These are phyloP conservation scores for Dendrolimus kikuchii DNA, from an alignment of 1,140 invertebrate genomes.

Conservation along the genomic window DNA sequence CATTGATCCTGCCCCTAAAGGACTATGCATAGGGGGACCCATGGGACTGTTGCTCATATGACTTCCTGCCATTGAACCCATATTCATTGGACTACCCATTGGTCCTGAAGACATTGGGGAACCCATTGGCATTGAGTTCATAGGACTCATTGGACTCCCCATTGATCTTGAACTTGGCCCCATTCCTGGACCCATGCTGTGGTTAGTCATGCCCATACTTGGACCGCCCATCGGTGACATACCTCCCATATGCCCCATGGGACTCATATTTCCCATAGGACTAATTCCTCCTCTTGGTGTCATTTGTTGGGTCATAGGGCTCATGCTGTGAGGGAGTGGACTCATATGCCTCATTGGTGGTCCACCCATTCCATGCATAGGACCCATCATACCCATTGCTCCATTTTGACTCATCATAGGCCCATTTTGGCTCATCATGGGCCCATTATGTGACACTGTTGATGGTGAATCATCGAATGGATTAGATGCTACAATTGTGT, in stretches of 20 bases:
- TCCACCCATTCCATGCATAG: slow-evolving; percentile 78
- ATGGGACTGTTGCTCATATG: slow-evolving; percentile 78
- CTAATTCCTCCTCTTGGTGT: slow-evolving; percentile 76
- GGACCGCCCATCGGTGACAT: slow-evolving; percentile 72
- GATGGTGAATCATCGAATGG: slow-evolving; percentile 94
- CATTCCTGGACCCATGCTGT: slow-evolving; percentile 71
- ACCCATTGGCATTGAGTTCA: slow-evolving; percentile 82
- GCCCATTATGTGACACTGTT: slow-evolving; percentile 74
- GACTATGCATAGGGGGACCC: slow-evolving; percentile 74
- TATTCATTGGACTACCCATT: slow-evolving; percentile 82
- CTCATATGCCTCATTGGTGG: slow-evolving; percentile 81
- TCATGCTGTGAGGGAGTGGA: slow-evolving; percentile 77
- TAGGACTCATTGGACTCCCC: slow-evolving; percentile 78
- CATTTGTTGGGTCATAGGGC: slow-evolving; percentile 79
- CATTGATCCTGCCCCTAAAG: slow-evolving; percentile 64
- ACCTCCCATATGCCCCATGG: slow-evolving; percentile 72
- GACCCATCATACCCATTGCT: slow-evolving; percentile 74
- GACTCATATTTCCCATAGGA: slow-evolving; percentile 80
- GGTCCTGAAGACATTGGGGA: slow-evolving; percentile 80
- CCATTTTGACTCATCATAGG: slow-evolving; percentile 73
- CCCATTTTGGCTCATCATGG: slow-evolving; percentile 76
- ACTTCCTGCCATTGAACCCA: slow-evolving; percentile 70
- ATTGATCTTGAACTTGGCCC: slow-evolving; percentile 72
- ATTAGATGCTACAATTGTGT: slow-evolving; percentile 95
- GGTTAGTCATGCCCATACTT: slow-evolving; percentile 70